Percentiles rank a stretch among this genome's conserved stretches.
Evolutionary conservation across 2,888 invertebrate genomes (phyloP).

Genomic region (Gastracanthus pulcherrimus): DNA sequence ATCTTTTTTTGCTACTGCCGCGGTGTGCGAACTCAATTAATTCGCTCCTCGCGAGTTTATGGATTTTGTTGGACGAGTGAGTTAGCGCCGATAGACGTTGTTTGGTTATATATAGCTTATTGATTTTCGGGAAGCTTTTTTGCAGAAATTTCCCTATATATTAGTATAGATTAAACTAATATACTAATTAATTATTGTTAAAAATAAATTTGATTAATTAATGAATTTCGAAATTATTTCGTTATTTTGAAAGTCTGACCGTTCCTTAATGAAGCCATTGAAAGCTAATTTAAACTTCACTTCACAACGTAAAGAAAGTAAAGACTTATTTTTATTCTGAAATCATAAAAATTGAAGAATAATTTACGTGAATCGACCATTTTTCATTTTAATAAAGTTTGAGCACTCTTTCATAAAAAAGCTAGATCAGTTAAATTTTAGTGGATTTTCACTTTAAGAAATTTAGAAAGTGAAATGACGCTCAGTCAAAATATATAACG

Average conservation of each 20-base stretch:
- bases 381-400: background rate
- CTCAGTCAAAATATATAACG: background rate
- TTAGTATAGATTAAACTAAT: too few species aligned
- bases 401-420: background rate
- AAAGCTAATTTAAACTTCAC: background rate
- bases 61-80: background rate
- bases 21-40: background rate
- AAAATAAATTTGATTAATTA: too few species aligned
- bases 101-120: background rate
- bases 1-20: background rate
- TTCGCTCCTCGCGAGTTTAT: background rate
- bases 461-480: conserved; percentile 23
- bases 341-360: too few species aligned
- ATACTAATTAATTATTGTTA: too few species aligned
- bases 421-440: background rate
- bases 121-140: background rate
- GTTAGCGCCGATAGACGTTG: background rate
- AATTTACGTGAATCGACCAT: too few species aligned
- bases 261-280: too few species aligned
- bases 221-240: too few species aligned
- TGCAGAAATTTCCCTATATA: too few species aligned
- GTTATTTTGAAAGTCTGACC: too few species aligned
- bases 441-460: conserved; percentile 11
- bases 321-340: too few species aligned
- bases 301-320: too few species aligned